Conservation (phyloP, 1,140 invertebrate genomes). For the Acromyrmex echinatior region DNA sequence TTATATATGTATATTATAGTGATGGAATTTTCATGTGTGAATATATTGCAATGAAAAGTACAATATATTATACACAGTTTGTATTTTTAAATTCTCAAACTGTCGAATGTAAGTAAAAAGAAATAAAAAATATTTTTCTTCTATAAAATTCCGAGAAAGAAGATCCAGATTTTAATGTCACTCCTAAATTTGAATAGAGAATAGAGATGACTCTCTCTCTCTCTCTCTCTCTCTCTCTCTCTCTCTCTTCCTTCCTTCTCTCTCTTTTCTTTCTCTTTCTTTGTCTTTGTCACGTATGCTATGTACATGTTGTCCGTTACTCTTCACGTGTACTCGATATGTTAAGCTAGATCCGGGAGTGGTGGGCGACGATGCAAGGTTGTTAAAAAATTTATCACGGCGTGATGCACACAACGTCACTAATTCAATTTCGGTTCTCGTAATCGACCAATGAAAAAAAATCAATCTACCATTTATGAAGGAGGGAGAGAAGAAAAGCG, state of each 20-base stretch:
- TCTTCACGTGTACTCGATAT: conserved; percentile 38
- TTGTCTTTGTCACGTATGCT: background rate
- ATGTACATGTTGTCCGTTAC: conserved; percentile 47
- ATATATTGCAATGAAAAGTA: too few relatives aligned
- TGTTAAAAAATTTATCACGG: conserved; percentile 41
- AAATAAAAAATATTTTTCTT: background rate
- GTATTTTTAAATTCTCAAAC: background rate
- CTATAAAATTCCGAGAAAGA: background rate
- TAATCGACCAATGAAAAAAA: background rate
- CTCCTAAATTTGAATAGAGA: background rate
- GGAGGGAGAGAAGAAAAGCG: too few relatives aligned
- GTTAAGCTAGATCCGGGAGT: conserved; percentile 67
- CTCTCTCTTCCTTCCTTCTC: too few relatives aligned
- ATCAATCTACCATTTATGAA: background rate
- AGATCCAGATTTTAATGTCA: background rate
- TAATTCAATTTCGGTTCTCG: conserved; percentile 23
- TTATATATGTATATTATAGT: too few relatives aligned
- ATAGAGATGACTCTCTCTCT: background rate
- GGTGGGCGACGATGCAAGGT: conserved; percentile 64
- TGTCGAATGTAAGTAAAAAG: background rate
- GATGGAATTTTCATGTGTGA: too few relatives aligned
- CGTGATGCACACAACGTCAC: background rate
- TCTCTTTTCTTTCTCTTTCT: background rate
- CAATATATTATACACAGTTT: too few relatives aligned
- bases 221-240: background rate